These are phyloP conservation scores for Hestina assimilis DNA, from an alignment of 1,140 invertebrate species.

Conservation along the genomic window DNA sequence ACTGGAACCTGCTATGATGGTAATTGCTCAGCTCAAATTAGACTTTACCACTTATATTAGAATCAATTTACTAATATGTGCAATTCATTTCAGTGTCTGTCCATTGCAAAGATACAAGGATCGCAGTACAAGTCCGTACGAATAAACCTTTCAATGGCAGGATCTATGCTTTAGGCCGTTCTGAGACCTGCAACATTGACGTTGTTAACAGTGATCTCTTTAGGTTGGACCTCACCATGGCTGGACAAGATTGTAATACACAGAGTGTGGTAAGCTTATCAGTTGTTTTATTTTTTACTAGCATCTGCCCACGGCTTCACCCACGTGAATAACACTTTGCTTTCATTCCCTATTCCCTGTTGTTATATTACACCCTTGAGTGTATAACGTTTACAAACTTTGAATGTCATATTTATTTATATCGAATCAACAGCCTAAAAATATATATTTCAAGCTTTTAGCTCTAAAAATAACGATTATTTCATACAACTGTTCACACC, in stretches of 20 bases:
- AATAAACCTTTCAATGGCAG: slow-evolving; percentile 96
- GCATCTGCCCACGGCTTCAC: too few relatives aligned
- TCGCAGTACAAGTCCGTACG: slow-evolving; percentile 93
- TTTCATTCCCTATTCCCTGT: slow-evolving; percentile 2
- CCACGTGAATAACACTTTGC: too few relatives aligned
- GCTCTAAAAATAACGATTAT: too few relatives aligned
- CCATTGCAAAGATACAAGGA: slow-evolving; percentile 95
- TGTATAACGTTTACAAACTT: too few relatives aligned
- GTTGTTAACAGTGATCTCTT: slow-evolving; percentile 95
- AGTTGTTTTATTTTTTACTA: too few relatives aligned
- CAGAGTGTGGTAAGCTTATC: slow-evolving; percentile 88
- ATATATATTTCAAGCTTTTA: too few relatives aligned
- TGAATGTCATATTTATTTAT: too few relatives aligned
- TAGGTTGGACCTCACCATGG: slow-evolving; percentile 94
- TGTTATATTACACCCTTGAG: too few relatives aligned
- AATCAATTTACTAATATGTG: background rate
- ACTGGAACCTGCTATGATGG: slow-evolving; percentile 97
- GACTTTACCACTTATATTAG: background rate
- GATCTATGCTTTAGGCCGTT: slow-evolving; percentile 94
- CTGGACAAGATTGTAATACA: slow-evolving; percentile 95
- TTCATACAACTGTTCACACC: too few relatives aligned
- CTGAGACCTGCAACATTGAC: slow-evolving; percentile 96
- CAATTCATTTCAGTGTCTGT: slow-evolving; percentile 86
- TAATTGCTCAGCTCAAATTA: slow-evolving; percentile 55
- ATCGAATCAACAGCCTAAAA: too few relatives aligned